Base-by-base conservation (phyloP, 2,113 vertebrate species). In the Lampris megalopsis region DNA sequence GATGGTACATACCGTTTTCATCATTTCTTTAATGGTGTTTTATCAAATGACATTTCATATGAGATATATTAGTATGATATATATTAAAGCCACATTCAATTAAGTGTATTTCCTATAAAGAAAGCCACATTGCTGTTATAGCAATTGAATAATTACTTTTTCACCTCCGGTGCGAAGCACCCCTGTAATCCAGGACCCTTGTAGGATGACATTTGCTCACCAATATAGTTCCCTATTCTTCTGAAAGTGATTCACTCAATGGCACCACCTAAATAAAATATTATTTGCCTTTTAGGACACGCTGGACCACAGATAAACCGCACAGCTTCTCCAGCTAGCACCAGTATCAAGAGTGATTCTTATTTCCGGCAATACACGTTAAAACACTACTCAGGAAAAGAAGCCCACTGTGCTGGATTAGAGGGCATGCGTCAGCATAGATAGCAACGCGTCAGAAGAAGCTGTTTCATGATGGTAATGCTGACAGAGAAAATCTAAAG, bases 401-500 rank as follows among this genome's bases (percentile, higher is more conserved):
- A 53, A 24, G 50, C 13, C 50, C 8, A 13, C 50, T 53, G 11
- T 45, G 43, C n/a, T 13, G 13, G 11, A 53, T 13, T 4, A 10
- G 77, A 71, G 68, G 67, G 57, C 65, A 81, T 38, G 63, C 61
- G 70, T 71, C 53, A 83, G 61, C 62, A 53, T 35, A 24, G 47
- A 10, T 9, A 4, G 42, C 24, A 37, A 40, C 66, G 72, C n/a
- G 61, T 64, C 36, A 4, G 24, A 59, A 24, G 48, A 10, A 64
- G 81, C 79, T 71, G 72, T 79, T 71, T 62, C 54, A 73, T 48
- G 49, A 74, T 40, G 56, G 50, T 79, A 56, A 73, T 64, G 79
- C 86, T 90, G 86, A 88, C 86, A 10, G 64, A 57, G 74, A 66
- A 62, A 35, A 63, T 79, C 70, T 68, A 63, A 71, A 76, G 75